Percentiles rank a stretch among this genome's conserved stretches.
phyloP scores from a whole-genome alignment of 35 echinoderm and acorn worm genomes.

The Heliocidaris tuberculata region DNA sequence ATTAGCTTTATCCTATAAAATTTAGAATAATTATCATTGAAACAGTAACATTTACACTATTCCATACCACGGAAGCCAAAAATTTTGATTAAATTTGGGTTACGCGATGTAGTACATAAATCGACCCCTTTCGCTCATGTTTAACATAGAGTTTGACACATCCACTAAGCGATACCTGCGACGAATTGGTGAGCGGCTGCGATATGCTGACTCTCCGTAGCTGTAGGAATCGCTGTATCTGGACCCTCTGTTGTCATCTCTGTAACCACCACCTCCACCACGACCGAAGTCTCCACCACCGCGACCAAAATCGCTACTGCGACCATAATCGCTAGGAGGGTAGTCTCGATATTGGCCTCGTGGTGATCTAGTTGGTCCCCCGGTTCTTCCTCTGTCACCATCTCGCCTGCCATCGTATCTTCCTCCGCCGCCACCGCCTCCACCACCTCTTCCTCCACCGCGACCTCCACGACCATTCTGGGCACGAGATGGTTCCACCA shows the following conservation, averaged over 20 bases:
- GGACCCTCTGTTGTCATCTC: constrained; percentile 54
- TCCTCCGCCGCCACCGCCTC: constrained; percentile 54
- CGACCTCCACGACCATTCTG: constrained; percentile 62
- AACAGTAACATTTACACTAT: background rate
- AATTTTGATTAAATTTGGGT: background rate
- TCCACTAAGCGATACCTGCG: constrained; percentile 89
- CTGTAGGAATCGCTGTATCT: constrained; percentile 65
- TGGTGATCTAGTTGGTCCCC: constrained; percentile 44
- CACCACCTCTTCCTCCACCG: constrained; percentile 73
- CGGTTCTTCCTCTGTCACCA: constrained; percentile 53
- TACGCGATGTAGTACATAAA: background rate
- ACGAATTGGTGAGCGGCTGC: constrained; percentile 93
- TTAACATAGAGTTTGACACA: constrained; percentile 25
- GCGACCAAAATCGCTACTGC: constrained; percentile 17
- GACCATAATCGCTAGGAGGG: constrained; percentile 51
- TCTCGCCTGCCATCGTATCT: constrained; percentile 62
- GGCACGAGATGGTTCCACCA: constrained; percentile 88
- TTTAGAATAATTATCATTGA: background rate
- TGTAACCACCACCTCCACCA: constrained; percentile 30
- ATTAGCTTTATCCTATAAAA: background rate
- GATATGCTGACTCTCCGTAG: constrained; percentile 72
- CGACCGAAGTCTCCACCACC: constrained; percentile 45
- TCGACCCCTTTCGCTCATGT: constrained; percentile 48
- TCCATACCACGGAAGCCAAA: background rate
- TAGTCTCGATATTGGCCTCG: constrained; percentile 63